These are phyloP conservation scores for Dryoscopus gambensis DNA, from an alignment of 2,113 vertebrate species.

Conservation along the genomic window DNA sequence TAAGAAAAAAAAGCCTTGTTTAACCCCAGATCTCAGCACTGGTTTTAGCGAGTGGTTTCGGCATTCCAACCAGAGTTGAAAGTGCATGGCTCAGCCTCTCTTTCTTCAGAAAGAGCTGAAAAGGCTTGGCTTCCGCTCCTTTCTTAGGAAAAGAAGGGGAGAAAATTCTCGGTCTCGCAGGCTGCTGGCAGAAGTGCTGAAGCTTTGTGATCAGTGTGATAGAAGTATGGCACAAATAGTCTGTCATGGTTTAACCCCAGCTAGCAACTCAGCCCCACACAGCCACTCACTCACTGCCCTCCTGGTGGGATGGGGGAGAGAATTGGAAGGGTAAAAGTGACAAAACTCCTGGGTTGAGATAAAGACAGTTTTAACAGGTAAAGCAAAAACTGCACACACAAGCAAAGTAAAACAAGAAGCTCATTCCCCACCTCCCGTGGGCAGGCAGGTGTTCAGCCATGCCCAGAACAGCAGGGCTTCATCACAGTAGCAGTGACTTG, in stretches of 20 bases:
- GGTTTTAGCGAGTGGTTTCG: background rate
- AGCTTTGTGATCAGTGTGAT: background rate
- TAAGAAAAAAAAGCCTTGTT: background rate
- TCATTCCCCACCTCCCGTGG: background rate
- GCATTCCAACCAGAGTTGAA: background rate
- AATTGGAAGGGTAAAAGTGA: background rate
- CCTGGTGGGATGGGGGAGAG: background rate
- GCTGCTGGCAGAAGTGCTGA: background rate
- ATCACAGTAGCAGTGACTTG: background rate
- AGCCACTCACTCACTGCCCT: background rate
- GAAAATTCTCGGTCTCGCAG: background rate
- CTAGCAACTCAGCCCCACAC: background rate
- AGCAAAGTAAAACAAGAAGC: background rate
- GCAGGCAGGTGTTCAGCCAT: background rate
- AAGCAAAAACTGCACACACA: background rate
- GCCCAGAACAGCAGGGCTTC: background rate
- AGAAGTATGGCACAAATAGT: background rate
- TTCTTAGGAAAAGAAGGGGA: background rate
- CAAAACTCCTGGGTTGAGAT: background rate
- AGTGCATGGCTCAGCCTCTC: background rate
- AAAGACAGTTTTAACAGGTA: background rate
- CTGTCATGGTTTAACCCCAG: background rate
- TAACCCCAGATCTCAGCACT: background rate
- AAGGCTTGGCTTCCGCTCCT: constrained; percentile 10
- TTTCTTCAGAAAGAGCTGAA: background rate